phyloP scores from a whole-genome alignment of 2,113 vertebrate genomes.

The Polyodon spathula region DNA sequence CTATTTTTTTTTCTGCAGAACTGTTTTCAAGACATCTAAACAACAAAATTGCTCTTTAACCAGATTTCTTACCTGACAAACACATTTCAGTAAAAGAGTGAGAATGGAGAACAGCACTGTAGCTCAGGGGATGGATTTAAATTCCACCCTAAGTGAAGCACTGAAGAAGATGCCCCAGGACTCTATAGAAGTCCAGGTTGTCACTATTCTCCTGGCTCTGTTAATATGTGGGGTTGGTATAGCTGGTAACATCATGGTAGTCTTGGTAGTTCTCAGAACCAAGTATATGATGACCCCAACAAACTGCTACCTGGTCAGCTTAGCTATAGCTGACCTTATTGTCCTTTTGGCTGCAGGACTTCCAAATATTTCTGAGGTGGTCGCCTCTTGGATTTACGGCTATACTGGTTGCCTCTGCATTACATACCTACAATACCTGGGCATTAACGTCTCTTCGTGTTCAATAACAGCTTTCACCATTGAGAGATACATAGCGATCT shows the following conservation, averaged over 20 bases:
- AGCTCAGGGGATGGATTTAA: constrained; percentile 22
- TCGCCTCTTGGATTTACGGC: constrained; percentile 69
- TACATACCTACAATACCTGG: constrained; percentile 76
- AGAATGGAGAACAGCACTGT: constrained; percentile 40
- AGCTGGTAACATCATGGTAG: constrained; percentile 69
- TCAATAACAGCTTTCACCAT: constrained; percentile 72
- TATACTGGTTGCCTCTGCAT: constrained; percentile 70
- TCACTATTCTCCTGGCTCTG: constrained; percentile 69
- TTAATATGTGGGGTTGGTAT: constrained; percentile 70
- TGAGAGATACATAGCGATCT: constrained; percentile 76
- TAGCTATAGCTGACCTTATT: constrained; percentile 68
- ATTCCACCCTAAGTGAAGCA: constrained; percentile 32
- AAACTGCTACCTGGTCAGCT: constrained; percentile 76
- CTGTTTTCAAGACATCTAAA: too few relatives aligned
- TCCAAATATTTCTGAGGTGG: constrained; percentile 65
- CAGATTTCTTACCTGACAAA: not conserved
- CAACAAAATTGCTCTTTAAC: too few relatives aligned
- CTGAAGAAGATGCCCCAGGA: constrained; percentile 58
- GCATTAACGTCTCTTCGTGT: constrained; percentile 72
- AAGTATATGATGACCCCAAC: constrained; percentile 78
- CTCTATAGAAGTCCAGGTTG: constrained; percentile 60
- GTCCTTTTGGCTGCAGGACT: constrained; percentile 67
- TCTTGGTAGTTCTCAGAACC: constrained; percentile 67
- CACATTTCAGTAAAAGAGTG: not conserved
- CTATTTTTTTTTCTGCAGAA: too few relatives aligned